Base-by-base conservation (phyloP, 2,888 invertebrate species). In the Lissonota sp. region DNA sequence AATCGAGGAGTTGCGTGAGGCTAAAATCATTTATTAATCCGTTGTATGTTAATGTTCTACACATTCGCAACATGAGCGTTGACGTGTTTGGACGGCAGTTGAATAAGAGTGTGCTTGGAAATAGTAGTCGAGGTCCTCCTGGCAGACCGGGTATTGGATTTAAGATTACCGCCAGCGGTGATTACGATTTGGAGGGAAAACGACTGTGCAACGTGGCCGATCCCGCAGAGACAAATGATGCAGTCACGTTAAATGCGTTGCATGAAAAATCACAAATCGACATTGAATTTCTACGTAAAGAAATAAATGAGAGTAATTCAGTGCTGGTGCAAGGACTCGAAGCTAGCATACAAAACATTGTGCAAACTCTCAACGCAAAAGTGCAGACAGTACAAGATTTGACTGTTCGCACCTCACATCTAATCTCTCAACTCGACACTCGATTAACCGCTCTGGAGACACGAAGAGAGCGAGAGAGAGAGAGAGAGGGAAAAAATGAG, bases 11-110 rank as follows among this genome's bases (percentile, higher is more conserved):
- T 55, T 83, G 10, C 73, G 80, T 14, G 80, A 83, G 57, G 83
- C 74, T 46, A 51, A 51, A 51, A 83, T 85, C 37, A 79, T 80
- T 55, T 83, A 83, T 84, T 84, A 84, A 64, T n/a, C n/a, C n/a
- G n/a, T n/a, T 12, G n/a, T 5, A 40, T n/a, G 7, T 5, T 1
- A 6, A 14, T 6, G 8, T n/a, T 57, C 26, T 12, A 10, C 6
- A 14, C 60, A 40, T 12, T 60, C 14, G 39, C 37, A 62, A 8
- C 44, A 71, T 64, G 53, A 67, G 74, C 67, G 66, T 74, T 26
- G 67, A 66, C 26, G 66, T 66, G 12, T 66, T 74, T 62, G 66
- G 66, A n/a, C 74, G 64, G 5, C 40, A 74, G 14, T 12, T 57
- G 7, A 39, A 26, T 46, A 55, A 39, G n/a, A n/a, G n/a, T n/a